A percentile compares a stretch with the other conserved stretches of the same genome.
phyloP scores from a whole-genome alignment of 2,797 vertebrate genomes.

The Eospalax fontanierii region DNA sequence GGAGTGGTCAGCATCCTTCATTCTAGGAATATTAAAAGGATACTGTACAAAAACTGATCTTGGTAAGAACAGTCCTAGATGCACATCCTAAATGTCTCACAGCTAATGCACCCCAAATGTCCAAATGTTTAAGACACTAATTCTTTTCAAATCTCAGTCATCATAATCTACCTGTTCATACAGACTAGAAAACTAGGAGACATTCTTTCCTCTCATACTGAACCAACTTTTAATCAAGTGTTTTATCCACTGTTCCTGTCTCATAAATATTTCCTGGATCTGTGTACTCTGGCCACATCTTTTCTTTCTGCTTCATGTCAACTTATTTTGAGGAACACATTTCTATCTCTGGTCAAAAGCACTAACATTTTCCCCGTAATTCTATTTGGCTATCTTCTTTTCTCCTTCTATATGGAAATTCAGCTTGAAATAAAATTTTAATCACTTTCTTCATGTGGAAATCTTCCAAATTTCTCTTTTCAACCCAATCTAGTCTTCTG shows the following conservation, averaged over 20 bases:
- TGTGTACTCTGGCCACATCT: not conserved
- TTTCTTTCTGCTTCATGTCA: not conserved
- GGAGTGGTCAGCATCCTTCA: not conserved
- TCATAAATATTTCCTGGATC: not conserved
- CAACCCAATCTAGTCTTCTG: not conserved
- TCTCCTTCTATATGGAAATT: not conserved
- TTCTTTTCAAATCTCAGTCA: not conserved
- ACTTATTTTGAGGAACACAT: not conserved
- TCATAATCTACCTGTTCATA: not conserved
- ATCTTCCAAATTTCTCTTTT: constrained; percentile 50
- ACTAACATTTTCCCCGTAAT: not conserved
- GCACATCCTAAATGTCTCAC: not conserved
- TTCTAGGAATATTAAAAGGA: not conserved
- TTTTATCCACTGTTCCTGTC: not conserved
- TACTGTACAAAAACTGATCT: not conserved
- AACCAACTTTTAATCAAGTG: not conserved
- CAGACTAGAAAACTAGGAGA: not conserved
- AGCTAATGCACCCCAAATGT: not conserved
- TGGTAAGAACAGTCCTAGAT: not conserved
- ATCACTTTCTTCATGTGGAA: constrained; percentile 39
- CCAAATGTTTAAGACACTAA: not conserved
- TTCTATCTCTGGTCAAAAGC: not conserved
- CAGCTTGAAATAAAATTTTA: not conserved
- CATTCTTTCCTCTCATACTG: not conserved
- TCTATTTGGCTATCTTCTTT: not conserved